phyloP scores from a whole-genome alignment of 1,140 invertebrate genomes.

The Capitella teleta region DNA sequence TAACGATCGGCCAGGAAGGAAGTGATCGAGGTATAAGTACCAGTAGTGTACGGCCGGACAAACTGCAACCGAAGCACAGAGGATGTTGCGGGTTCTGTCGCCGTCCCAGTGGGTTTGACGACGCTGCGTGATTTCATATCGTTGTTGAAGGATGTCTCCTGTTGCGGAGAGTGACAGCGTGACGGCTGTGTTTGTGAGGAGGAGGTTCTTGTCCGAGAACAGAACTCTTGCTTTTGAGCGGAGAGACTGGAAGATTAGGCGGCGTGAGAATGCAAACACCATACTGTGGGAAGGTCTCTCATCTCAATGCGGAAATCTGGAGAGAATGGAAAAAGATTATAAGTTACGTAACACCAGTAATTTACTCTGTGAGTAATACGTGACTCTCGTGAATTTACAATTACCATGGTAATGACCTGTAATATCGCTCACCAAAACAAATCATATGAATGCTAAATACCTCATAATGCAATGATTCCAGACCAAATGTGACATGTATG shows the following conservation, averaged over 20 bases:
- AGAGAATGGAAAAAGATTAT: too few relatives aligned
- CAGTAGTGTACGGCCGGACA: constrained; percentile 77
- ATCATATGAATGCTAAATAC: too few relatives aligned
- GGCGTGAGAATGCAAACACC: too few relatives aligned
- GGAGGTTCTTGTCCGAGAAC: constrained; percentile 46
- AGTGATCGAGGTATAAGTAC: constrained; percentile 62
- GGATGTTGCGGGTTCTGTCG: constrained; percentile 64
- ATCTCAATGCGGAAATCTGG: too few relatives aligned
- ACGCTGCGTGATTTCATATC: constrained; percentile 59
- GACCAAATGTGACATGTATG: too few relatives aligned
- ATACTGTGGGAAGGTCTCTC: too few relatives aligned
- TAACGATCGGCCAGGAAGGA: constrained; percentile 57
- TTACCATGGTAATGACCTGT: too few relatives aligned
- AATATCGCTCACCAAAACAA: too few relatives aligned
- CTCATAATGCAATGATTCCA: too few relatives aligned
- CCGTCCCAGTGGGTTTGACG: constrained; percentile 50
- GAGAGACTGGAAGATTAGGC: constrained; percentile 1
- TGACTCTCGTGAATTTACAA: too few relatives aligned
- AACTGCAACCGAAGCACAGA: constrained; percentile 54
- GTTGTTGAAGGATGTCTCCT: constrained; percentile 74
- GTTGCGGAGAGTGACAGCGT: constrained; percentile 61
- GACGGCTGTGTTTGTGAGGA: constrained; percentile 75
- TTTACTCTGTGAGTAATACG: too few relatives aligned
- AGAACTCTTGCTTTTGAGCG: neutral
- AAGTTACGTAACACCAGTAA: too few relatives aligned